Conservation (phyloP, 1,140 invertebrate species). For the Solenopsis fugax region DNA sequence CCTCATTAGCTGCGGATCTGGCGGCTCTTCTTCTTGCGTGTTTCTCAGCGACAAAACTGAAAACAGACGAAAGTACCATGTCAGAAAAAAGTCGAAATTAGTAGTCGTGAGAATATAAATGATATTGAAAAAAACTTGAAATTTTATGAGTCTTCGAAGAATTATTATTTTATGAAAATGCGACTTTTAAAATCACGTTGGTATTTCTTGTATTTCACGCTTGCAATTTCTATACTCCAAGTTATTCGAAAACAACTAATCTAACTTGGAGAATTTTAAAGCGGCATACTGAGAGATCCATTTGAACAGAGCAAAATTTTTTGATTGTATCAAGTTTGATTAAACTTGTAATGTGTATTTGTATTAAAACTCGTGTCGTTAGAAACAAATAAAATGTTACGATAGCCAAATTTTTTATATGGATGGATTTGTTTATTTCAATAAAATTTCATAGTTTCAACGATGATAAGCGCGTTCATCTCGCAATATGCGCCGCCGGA, state of each 20-base stretch:
- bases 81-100: not conserved
- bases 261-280: not conserved
- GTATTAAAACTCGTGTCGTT: too few species aligned
- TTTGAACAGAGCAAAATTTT: too few species aligned
- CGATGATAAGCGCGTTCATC: too few species aligned
- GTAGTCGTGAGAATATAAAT: not conserved
- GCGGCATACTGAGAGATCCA: too few species aligned
- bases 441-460: too few species aligned
- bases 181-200: not conserved
- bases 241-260: not conserved
- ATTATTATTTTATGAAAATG: not conserved
- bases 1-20: slow-evolving; percentile 99
- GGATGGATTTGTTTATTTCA: too few species aligned
- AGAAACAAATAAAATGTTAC: too few species aligned
- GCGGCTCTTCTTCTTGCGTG: slow-evolving; percentile 99
- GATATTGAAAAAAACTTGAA: not conserved
- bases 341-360: too few species aligned
- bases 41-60: slow-evolving; percentile 97
- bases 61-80: slow-evolving; percentile 71
- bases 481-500: too few species aligned
- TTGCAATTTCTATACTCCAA: not conserved
- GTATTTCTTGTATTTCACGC: not conserved
- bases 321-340: too few species aligned
- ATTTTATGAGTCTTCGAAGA: not conserved
- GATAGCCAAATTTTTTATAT: too few species aligned